Percentiles rank a stretch among this genome's conserved stretches.
Evolutionary conservation across 2,113 vertebrate species (phyloP).

Genomic region (Equus quagga): DNA sequence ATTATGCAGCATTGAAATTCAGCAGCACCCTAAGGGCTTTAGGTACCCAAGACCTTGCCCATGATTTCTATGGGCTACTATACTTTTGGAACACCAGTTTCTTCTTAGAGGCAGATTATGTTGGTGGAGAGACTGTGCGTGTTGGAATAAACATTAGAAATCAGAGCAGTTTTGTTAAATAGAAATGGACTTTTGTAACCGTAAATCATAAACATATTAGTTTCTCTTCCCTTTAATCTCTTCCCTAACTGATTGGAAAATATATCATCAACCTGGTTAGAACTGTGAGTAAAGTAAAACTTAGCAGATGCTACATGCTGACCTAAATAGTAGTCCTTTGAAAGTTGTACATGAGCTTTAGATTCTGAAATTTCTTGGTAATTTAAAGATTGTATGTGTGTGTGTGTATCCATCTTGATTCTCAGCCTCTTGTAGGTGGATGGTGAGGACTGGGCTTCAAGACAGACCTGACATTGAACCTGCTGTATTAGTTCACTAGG

Average conservation of each 20-base stretch:
- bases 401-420: background rate
- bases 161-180: background rate
- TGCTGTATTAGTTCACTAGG: too few species aligned
- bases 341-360: background rate
- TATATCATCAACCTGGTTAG: background rate
- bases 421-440: background rate
- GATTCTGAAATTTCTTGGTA: background rate
- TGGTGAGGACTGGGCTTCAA: background rate
- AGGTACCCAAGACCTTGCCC: background rate
- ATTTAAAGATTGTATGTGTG: background rate
- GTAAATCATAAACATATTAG: background rate
- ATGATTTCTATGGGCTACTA: background rate
- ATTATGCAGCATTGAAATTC: background rate
- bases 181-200: background rate
- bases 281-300: background rate
- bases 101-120: background rate
- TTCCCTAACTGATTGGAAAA: background rate
- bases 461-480: background rate
- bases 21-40: background rate
- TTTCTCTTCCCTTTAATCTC: background rate
- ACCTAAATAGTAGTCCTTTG: background rate
- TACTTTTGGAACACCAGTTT: background rate
- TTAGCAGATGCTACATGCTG: rapidly evolving
- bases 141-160: background rate
- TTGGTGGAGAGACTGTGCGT: background rate